Percentiles rank a stretch among this genome's conserved stretches.
Conservation (phyloP, 2,888 invertebrate genomes). For the Amphipyra tragopoginis region DNA sequence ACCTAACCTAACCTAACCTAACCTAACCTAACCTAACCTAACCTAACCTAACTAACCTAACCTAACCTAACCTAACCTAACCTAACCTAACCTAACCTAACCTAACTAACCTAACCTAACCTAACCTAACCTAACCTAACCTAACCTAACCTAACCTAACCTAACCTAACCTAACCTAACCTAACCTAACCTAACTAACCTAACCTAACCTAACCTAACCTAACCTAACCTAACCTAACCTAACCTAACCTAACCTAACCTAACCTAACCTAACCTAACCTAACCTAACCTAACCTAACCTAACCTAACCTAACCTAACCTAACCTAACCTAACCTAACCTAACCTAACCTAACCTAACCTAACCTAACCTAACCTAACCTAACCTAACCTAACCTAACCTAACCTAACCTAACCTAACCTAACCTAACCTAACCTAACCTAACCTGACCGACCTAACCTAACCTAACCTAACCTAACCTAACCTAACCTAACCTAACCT, state of each 20-base stretch:
- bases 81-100: slow-evolving; percentile 41
- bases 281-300: slow-evolving; percentile 22
- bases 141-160: slow-evolving; percentile 33
- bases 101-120: slow-evolving; percentile 30
- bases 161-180: slow-evolving; percentile 11
- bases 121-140: slow-evolving; percentile 30
- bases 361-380: slow-evolving; percentile 52
- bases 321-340: slow-evolving; percentile 43
- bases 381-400: slow-evolving; percentile 53
- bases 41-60: slow-evolving; percentile 15
- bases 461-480: slow-evolving; percentile 43
- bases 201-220: slow-evolving; percentile 35
- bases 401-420: slow-evolving; percentile 47
- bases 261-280: slow-evolving; percentile 36
- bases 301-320: slow-evolving; percentile 48
- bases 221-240: slow-evolving; percentile 39
- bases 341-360: slow-evolving; percentile 7
- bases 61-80: slow-evolving; percentile 40
- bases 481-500: slow-evolving; percentile 51
- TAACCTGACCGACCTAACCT: slow-evolving; percentile 35
- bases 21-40: slow-evolving; percentile 11
- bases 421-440: slow-evolving; percentile 43
- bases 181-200: slow-evolving; percentile 36
- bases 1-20: slow-evolving; percentile 12
- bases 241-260: slow-evolving; percentile 33